Evolutionary conservation across 1,140 invertebrate genomes (phyloP), one percentile per base, ranked within the genome.

Genomic region (Drosophila littoralis): DNA sequence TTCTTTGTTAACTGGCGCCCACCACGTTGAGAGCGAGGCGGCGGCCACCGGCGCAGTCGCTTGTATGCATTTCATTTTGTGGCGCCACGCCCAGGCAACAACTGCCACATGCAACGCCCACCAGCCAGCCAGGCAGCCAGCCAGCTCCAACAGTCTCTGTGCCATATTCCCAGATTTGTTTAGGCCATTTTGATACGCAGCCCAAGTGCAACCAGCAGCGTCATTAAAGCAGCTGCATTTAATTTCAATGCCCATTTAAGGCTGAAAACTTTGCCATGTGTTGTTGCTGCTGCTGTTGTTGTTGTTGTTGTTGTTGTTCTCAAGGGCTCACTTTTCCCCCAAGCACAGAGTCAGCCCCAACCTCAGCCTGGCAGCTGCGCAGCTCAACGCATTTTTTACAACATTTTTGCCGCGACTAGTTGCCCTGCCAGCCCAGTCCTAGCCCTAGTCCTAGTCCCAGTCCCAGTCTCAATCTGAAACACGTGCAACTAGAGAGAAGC

Each of bases 181-280:
- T 72, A 74, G 58, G 79, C 73, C 67, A 73, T 77, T 77, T 77
- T 80, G 65, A 82, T 79, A 74, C 69, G 75, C 61, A 73, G 59
- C 66, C 60, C 36, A 45, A 69, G 50, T 52, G 46, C 59, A 48
- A 52, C 38, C 45, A 57, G 57, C 78, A 82, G 72, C 82, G 59
- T 89, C 77, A 84, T 78, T 88, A 88, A 88, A 88, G 83, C 83
- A 89, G 84, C 84, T 84, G 84, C 84, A 89, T 89, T 89, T 89
- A 88, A 88, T 88, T 89, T 89, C 84, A 88, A 88, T 88, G 84
- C 80, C 83, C 83, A 88, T 88, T 88, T 83, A 83, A 75, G 79
- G 83, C 68, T 60, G 67, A 43, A 75, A 73, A 66, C 36, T 60
- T 76, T 66, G 33, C n/a, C 22, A 32, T 38, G n/a, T 40, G 66